Evolutionary conservation across 2,888 invertebrate genomes (phyloP).

Genomic region (Drosophila paranaensis): DNA sequence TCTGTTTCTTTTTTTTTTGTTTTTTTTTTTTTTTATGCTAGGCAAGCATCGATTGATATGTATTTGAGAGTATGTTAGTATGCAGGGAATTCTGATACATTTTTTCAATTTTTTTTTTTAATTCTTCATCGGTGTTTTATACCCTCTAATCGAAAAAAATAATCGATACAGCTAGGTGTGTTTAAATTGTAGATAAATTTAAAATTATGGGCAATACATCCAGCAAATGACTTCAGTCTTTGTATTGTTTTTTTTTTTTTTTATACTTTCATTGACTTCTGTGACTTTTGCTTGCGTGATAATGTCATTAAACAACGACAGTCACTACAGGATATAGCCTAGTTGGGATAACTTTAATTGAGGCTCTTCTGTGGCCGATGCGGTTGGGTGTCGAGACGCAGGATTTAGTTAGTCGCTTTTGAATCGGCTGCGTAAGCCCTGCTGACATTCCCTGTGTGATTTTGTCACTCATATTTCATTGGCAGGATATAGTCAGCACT

Average conservation of each 20-base stretch:
- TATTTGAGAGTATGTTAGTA: slow-evolving; percentile 4
- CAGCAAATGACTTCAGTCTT: not conserved
- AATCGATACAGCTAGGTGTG: not conserved
- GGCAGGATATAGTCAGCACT: not conserved
- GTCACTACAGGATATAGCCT: not conserved
- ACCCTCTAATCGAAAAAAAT: not conserved
- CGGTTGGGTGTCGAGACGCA: slow-evolving; percentile 41
- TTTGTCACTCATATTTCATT: slow-evolving; percentile 39
- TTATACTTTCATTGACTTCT: not conserved
- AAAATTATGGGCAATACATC: not conserved
- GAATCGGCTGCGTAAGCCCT: slow-evolving; percentile 16
- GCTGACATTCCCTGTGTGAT: slow-evolving; percentile 39
- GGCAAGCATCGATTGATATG: slow-evolving; percentile 18
- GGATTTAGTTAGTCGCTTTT: slow-evolving; percentile 45
- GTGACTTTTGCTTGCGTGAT: too few species aligned
- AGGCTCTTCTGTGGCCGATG: slow-evolving; percentile 31
- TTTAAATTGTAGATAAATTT: not conserved
- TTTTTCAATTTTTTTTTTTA: slow-evolving; percentile 14
- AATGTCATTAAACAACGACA: not conserved
- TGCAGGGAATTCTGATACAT: slow-evolving; percentile 1
- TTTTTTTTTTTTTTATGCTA: slow-evolving; percentile 16
- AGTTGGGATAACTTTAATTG: not conserved
- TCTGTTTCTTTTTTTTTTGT: slow-evolving; percentile 2
- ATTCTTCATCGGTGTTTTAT: slow-evolving; percentile 43
- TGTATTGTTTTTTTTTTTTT: not conserved